Evolutionary conservation across 2,113 vertebrate genomes (phyloP).

Genomic region (Neotoma lepida): DNA sequence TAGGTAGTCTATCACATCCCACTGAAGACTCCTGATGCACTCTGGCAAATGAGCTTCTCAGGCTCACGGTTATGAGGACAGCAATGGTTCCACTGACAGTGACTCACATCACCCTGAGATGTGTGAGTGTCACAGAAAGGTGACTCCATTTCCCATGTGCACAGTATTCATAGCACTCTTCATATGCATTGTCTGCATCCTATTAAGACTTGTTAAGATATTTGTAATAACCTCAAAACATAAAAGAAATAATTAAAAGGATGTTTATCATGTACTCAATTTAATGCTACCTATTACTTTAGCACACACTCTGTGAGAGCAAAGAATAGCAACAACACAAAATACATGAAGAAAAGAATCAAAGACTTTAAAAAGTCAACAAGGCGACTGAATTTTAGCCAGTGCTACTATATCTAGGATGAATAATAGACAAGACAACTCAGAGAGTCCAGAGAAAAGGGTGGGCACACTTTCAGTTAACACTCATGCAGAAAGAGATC

Average conservation of each 20-base stretch:
- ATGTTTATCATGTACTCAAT: background rate
- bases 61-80: background rate
- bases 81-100: background rate
- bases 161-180: background rate
- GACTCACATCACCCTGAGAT: background rate
- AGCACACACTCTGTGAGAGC: background rate
- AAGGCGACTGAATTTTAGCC: background rate
- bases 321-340: background rate
- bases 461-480: background rate
- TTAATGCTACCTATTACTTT: background rate
- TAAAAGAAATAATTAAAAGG: background rate
- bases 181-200: background rate
- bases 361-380: background rate
- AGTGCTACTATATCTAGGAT: background rate
- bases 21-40: background rate
- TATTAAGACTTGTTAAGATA: background rate
- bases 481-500: background rate
- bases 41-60: background rate
- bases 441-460: background rate
- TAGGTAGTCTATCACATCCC: background rate
- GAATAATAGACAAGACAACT: background rate
- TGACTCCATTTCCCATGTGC: background rate
- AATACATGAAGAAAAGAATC: background rate
- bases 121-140: background rate
- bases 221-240: background rate